Percentiles rank a stretch among this genome's conserved stretches.
Conservation (phyloP, 2,888 invertebrate genomes). For the Tenthredo amoena region DNA sequence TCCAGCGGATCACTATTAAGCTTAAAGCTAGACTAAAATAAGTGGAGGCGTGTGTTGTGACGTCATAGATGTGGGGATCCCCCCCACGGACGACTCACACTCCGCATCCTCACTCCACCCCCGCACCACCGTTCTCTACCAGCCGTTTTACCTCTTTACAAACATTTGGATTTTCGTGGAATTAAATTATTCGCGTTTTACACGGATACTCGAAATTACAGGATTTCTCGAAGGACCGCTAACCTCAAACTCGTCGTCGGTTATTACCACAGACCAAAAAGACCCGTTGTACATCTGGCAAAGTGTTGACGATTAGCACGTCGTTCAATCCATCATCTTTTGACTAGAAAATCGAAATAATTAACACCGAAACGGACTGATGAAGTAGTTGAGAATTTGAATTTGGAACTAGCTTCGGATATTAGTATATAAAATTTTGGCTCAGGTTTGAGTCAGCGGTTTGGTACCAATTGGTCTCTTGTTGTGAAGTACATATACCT, state of each 20-base stretch:
- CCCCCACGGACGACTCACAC: conserved; percentile 53
- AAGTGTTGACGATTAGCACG: not conserved
- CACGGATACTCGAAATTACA: not conserved
- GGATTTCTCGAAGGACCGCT: not conserved
- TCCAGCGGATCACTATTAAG: conserved; percentile 70
- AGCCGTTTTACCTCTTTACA: conserved; percentile 26
- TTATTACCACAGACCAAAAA: not conserved
- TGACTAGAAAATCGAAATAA: not conserved
- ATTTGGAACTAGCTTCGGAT: not conserved
- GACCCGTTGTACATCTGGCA: not conserved
- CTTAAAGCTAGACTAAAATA: conserved; percentile 65
- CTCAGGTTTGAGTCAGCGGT: not conserved
- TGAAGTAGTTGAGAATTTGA: not conserved
- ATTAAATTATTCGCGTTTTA: conserved; percentile 4
- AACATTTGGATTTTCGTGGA: not conserved
- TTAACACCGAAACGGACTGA: not conserved
- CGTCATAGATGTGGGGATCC: conserved; percentile 57
- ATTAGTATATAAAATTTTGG: not conserved
- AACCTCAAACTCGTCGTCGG: not conserved
- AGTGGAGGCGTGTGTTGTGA: conserved; percentile 62
- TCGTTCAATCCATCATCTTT: not conserved
- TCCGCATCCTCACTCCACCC: conserved; percentile 22
- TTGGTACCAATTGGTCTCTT: conserved; percentile 27
- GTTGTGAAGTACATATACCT: not conserved
- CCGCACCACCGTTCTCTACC: not conserved